phyloP scores from a whole-genome alignment of 1,140 invertebrate genomes.

The Ooceraea biroi region DNA sequence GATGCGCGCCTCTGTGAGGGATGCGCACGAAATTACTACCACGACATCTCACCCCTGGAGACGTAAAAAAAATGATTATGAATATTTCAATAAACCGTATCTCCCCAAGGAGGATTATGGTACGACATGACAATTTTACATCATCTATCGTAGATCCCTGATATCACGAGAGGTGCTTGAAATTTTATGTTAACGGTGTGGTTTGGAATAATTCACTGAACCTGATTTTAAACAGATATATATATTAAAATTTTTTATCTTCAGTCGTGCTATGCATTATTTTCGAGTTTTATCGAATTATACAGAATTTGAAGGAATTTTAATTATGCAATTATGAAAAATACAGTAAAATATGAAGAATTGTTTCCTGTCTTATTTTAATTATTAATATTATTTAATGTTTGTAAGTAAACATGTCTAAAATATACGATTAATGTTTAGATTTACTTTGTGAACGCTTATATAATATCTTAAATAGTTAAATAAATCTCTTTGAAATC shows the following conservation, averaged over 20 bases:
- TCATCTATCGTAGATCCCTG: constrained; percentile 24
- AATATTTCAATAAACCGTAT: constrained; percentile 71
- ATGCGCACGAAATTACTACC: constrained; percentile 42
- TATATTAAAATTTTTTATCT: constrained; percentile 10
- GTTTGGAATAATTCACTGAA: constrained; percentile 41
- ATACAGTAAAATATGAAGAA: too few relatives aligned
- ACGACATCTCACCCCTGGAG: neutral
- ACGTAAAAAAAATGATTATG: constrained; percentile 60
- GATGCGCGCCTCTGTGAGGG: constrained; percentile 33
- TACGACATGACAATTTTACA: constrained; percentile 46
- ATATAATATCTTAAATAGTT: neutral
- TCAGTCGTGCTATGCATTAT: neutral
- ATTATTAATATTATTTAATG: too few relatives aligned
- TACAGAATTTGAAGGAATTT: neutral
- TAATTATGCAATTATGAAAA: neutral
- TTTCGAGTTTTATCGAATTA: constrained; percentile 9
- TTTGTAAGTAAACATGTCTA: too few relatives aligned
- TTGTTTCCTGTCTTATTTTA: too few relatives aligned
- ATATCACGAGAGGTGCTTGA: constrained; percentile 3
- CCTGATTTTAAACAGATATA: constrained; percentile 26
- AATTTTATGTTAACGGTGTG: constrained; percentile 33
- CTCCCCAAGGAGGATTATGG: constrained; percentile 43
- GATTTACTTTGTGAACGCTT: too few relatives aligned
- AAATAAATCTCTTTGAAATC: too few relatives aligned
- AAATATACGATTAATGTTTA: too few relatives aligned